A percentile compares a stretch with the other conserved stretches of the same genome.
Evolutionary conservation across 1,140 invertebrate species (phyloP).

Genomic region (Olivierus martensii): DNA sequence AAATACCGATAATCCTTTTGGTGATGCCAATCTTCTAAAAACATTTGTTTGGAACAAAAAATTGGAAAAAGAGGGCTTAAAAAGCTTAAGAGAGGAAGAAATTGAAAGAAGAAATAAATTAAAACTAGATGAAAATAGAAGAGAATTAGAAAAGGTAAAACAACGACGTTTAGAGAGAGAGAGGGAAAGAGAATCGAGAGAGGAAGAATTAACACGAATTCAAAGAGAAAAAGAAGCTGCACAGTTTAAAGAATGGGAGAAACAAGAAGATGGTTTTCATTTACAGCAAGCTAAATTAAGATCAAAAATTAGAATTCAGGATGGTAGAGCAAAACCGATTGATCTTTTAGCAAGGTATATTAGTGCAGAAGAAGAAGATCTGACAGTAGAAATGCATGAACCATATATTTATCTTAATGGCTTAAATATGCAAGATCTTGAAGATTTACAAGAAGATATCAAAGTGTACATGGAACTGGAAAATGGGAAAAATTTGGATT

Average conservation of each 20-base stretch:
- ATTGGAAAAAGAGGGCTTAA: slow-evolving; percentile 82
- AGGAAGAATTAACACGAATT: slow-evolving; percentile 60
- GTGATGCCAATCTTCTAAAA: slow-evolving; percentile 80
- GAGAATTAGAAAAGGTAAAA: slow-evolving; percentile 58
- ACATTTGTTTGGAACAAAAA: slow-evolving; percentile 98
- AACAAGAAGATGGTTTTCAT: slow-evolving; percentile 46
- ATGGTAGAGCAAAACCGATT: slow-evolving; percentile 89
- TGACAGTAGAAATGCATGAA: slow-evolving; percentile 90
- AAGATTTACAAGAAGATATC: slow-evolving; percentile 94
- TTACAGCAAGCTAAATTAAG: slow-evolving; percentile 29
- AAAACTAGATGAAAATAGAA: slow-evolving; percentile 80
- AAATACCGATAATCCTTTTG: slow-evolving; percentile 96
- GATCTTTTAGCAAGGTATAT: slow-evolving; percentile 95
- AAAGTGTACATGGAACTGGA: slow-evolving; percentile 48
- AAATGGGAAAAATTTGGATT: slow-evolving; percentile 70
- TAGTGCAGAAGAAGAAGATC: slow-evolving; percentile 65
- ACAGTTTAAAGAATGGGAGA: slow-evolving; percentile 87
- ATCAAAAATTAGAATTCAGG: slow-evolving; percentile 71
- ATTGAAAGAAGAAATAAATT: slow-evolving; percentile 67
- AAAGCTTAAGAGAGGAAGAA: slow-evolving; percentile 60
- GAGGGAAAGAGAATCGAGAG: slow-evolving; percentile 69
- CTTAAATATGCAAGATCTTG: slow-evolving; percentile 79
- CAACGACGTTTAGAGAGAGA: slow-evolving; percentile 78
- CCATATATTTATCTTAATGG: slow-evolving; percentile 72
- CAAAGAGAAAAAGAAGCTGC: slow-evolving; percentile 88